These are phyloP conservation scores for Ceyx margarethae DNA, from an alignment of 2,113 vertebrate genomes.

Conservation along the genomic window DNA sequence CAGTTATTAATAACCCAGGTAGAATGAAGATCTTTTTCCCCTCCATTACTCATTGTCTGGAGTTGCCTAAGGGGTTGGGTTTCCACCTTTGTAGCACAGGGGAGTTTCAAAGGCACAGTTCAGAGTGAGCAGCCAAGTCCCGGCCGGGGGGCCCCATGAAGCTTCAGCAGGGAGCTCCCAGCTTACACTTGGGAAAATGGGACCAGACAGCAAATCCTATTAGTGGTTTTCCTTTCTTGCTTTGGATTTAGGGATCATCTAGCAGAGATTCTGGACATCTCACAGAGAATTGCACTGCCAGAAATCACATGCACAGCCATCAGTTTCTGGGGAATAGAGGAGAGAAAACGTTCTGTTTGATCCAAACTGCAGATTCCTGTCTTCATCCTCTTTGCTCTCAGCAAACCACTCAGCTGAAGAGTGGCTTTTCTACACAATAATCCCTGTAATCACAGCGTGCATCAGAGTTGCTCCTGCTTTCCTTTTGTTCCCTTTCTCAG, in stretches of 20 bases:
- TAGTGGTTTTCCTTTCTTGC: not conserved
- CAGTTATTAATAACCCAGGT: not conserved
- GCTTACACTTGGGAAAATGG: not conserved
- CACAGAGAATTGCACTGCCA: not conserved
- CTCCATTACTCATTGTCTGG: not conserved
- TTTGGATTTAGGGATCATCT: not conserved
- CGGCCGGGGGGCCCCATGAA: not conserved
- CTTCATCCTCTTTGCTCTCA: not conserved
- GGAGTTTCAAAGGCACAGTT: not conserved
- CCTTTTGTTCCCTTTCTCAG: not conserved
- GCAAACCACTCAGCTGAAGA: not conserved
- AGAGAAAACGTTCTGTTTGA: not conserved
- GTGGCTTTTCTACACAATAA: not conserved
- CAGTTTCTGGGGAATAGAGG: not conserved
- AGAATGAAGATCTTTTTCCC: not conserved
- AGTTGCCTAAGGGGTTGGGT: not conserved
- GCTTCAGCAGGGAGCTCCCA: not conserved
- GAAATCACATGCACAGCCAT: not conserved
- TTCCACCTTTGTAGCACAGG: not conserved
- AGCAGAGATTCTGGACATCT: not conserved
- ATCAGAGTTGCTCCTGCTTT: not conserved
- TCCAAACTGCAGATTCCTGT: not conserved
- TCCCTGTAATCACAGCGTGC: not conserved
- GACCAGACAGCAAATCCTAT: not conserved
- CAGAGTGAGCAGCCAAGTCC: not conserved